Evolutionary conservation across 2,888 invertebrate species (phyloP), one percentile per base, ranked within the genome.

Genomic region (Cyclophora albipunctata): DNA sequence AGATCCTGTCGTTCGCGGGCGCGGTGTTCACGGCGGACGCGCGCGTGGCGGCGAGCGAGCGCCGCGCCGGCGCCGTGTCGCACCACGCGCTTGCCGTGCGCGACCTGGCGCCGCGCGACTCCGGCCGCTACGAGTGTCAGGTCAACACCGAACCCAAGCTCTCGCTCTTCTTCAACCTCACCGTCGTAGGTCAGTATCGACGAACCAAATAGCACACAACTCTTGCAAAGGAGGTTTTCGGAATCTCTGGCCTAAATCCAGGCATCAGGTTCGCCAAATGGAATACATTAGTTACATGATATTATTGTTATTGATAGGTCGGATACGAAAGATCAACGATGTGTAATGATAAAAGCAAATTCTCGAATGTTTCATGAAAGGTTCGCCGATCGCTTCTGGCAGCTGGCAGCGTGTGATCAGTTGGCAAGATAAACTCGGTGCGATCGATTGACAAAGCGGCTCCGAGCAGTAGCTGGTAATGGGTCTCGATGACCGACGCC

Each of bases 101-200:
- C 61, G 88, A 88, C n/a, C 90, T 91, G 54, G 90, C 90, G 54
- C 70, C 80, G 48, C 66, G 84, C 34, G 94, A 94, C 78, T 84
- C 90, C 3, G 94, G 94, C 55, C 90, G 90, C 58, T 93, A 93
- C 82, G 93, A 93, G 84, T 93, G 93, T 69, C 93, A 93, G 81
- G 90, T 93, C 67, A 93, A 93, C 81, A 93, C 93, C 1, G 93
- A 93, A 67, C 93, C 93, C 42, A 93, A 93, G 77, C 91, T 93
- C 84, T 93, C 92, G 83, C 88, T 91, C 60, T 91, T 91, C 64
- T 91, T 92, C 65, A 90, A 90, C 65, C 90, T 93, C 47, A 90
- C 89, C 7, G 92, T 93, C 34, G 76, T 91, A 64, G 92, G 93
- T 93, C 66, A 74, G 83, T 37, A 37, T 37, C 37, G 5, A 20